Evolutionary conservation across 2,797 vertebrate species (phyloP), one percentile per base, ranked within the genome.

Genomic region (Botia almorhae): DNA sequence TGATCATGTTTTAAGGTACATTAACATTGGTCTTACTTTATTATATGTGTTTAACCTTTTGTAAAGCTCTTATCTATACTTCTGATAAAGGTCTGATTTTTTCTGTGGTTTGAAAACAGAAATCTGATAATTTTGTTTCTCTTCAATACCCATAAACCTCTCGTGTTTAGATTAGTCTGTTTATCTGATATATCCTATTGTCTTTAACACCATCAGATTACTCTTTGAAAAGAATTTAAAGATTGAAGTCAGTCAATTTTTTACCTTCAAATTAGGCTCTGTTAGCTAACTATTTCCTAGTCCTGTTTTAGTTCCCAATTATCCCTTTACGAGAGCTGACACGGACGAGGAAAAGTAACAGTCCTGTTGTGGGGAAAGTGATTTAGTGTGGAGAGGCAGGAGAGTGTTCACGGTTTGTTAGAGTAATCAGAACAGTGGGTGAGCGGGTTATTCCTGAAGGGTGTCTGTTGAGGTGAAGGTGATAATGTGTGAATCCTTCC

Each of bases 401-500:
- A 23, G 33, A 23, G 43, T 53, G 53, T 46, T 63, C 23, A 17
- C 17, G 58, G 60, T 70, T 76, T 71, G 26, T 69, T 56, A 63
- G 48, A 26, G 21, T 78, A 65, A 61, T 69, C 14, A 2, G 39
- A 67, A 76, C 60, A 82, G 56, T 17, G 3, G 70, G 77, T 70
- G n/a, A 80, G 71, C 73, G 33, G 80, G 64, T 74, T 65, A 39
- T 36, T 51, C 46, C 55, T 75, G 56, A 51, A 74, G 65, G 78
- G 65, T 80, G 64, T 77, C 74, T 71, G 39, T 14, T 80, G 51
- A 80, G 76, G 74, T 61, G 64, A 70, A 77, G 73, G 76, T 77
- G 82, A 80, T 82, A 86, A 84, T 82, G 80, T 67, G 77, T 67
- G 68, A 84, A 82, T 80, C 61, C 43, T 80, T 73, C 64, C 43